Evolutionary conservation across 2,113 vertebrate species (phyloP), one percentile per base, ranked within the genome.

Genomic region (Vidua macroura): DNA sequence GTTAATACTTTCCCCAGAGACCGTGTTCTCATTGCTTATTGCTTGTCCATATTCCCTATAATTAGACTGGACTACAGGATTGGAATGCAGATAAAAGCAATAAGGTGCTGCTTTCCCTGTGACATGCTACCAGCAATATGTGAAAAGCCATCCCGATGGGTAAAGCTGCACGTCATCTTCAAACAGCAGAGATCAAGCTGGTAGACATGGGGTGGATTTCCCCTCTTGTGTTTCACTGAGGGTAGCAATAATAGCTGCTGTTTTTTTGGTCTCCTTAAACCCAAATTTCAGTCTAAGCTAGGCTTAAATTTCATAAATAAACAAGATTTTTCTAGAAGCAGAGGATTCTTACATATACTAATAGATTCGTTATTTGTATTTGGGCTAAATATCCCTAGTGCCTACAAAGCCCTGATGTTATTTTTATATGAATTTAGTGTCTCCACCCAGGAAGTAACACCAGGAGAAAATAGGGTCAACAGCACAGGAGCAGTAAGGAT

Each of bases 91-190:
- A 43, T 79, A 53, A 72, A 73, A 78, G 52, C 19, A 69, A 5
- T 51, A n/a, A 95, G 44, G 41, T 73, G 15, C 72, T 63, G 4
- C 28, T 84, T 77, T 77, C 41, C 66, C 46, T 53, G 56, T 44
- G 23, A 3, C 6, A 3, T 0, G 0, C 56, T 55, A 10, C 62
- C 74, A 68, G 58, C 33, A 62, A 11, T 31, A 48, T 19, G 9
- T 75, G 46, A 55, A 30, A 83, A 86, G 74, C 3, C 56, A 49
- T 18, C 49, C 41, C n/a, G 55, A 14, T 11, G 28, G 6, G 30
- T 81, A 39, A 70, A 70, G 44, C n/a, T 72, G 13, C 4, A 4
- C 0, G 0, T 37, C 1, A 0, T 53, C 37, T 56, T 64, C 58
- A 63, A 83, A 55, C 11, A 39, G 19, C 73, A 72, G 52, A 35